Evolutionary conservation across 1,140 invertebrate genomes (phyloP), one percentile per base, ranked within the genome.

Genomic region (Drosophila santomea): DNA sequence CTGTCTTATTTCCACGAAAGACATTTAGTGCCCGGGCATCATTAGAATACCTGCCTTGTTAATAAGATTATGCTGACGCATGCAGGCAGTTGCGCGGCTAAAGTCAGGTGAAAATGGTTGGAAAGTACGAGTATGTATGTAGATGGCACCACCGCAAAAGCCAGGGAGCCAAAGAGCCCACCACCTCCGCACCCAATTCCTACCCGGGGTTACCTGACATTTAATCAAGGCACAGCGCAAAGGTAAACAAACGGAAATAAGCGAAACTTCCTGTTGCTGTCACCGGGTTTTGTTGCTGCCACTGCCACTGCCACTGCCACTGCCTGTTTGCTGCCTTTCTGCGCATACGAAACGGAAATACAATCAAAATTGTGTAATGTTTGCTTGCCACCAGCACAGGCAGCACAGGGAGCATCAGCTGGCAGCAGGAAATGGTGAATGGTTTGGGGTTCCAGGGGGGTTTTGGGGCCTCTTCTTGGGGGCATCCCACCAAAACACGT

Each of bases 241-340:
- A 83, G 84, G 84, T 89, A 88, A 88, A 88, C 84, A 88, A 88
- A 89, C 84, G 84, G 84, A 88, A 88, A 88, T 88, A 84, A 88
- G 84, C 84, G 84, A 88, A 84, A 88, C 84, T 88, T 88, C 83
- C 83, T 78, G 79, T 89, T 74, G 84, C 62, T 76, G 83, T 88
- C 74, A 71, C 74, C 63, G 74, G 63, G 60, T 59, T 66, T 75
- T 68, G 45, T 74, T 74, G 61, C 36, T 74, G 62, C 61, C 48
- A 15, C 71, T 64, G 59, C 68, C 73, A 69, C 59, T 75, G 80
- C 59, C 62, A 17, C 36, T 74, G 62, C 61, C 48, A 15, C 71
- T 64, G 59, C 68, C 73, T 63, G 64, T 59, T 45, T 76, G 74
- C 59, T 75, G 80, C 59, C 62, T 74, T 61, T 72, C 52, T 66